These are phyloP conservation scores for Pandemis heparana DNA, from an alignment of 2,888 invertebrate genomes.

Conservation along the genomic window DNA sequence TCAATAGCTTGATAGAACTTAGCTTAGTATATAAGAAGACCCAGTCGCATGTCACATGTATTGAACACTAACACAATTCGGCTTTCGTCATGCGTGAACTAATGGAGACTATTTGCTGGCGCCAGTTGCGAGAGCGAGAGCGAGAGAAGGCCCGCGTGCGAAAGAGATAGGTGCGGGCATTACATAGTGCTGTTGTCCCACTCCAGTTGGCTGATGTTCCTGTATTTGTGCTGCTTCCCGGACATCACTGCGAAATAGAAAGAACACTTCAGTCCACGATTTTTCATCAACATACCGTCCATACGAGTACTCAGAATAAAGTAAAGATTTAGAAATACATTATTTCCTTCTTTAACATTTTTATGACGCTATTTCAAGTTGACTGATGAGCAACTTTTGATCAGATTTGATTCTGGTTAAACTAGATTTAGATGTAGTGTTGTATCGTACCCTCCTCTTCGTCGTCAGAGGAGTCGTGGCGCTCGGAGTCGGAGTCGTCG, in stretches of 20 bases:
- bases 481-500: conserved; percentile 82
- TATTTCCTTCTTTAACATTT: too few species aligned
- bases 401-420: too few species aligned
- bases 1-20: background rate
- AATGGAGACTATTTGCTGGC: conserved; percentile 20
- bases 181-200: conserved; percentile 93
- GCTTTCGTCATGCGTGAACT: conserved; percentile 10
- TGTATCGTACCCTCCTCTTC: conserved; percentile 74
- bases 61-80: background rate
- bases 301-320: too few species aligned
- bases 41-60: background rate
- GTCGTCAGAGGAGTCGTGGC: conserved; percentile 85
- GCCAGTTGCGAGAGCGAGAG: conserved; percentile 43
- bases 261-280: background rate
- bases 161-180: conserved; percentile 56
- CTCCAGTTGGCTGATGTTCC: conserved; percentile 91
- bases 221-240: conserved; percentile 86
- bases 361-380: too few species aligned
- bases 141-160: conserved; percentile 45
- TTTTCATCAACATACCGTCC: background rate
- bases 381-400: too few species aligned
- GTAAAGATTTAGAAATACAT: too few species aligned
- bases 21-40: background rate
- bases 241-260: conserved; percentile 72
- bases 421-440: background rate